phyloP scores from a whole-genome alignment of 2,888 invertebrate species.

The Oxyteleia sp. region DNA sequence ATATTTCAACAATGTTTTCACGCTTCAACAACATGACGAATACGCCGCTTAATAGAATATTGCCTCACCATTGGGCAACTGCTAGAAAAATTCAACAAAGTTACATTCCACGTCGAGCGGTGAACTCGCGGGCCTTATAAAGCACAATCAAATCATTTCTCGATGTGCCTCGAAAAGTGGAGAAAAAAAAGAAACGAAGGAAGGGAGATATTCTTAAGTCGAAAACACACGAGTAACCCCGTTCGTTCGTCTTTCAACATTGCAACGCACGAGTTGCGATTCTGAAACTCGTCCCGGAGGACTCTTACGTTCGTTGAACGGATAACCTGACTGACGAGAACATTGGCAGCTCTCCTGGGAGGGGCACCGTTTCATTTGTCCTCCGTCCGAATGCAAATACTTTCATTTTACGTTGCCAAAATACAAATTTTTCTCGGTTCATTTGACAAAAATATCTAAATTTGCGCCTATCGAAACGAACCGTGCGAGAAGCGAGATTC shows the following conservation, averaged over 20 bases:
- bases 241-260: no score
- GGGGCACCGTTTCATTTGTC: conserved; percentile 67
- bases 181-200: no score
- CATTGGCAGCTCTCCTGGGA: conserved; percentile 67
- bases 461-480: neutral
- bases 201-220: no score
- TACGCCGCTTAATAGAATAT: neutral
- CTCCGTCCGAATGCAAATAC: conserved; percentile 66
- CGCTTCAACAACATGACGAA: conserved; percentile 31
- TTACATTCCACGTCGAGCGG: conserved; percentile 16
- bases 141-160: no score
- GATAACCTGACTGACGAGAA: conserved; percentile 75
- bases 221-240: no score
- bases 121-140: conserved; percentile 5
- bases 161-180: no score
- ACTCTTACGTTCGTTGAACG: conserved; percentile 77
- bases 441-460: conserved; percentile 28
- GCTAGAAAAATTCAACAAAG: conserved; percentile 23
- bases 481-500: no score
- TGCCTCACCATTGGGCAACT: conserved; percentile 9
- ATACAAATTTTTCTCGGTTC: conserved; percentile 24
- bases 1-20: conserved; percentile 41
- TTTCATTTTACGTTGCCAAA: conserved; percentile 56
- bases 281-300: no score
- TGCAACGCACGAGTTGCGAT: no score